Percentiles rank a stretch among this genome's conserved stretches.
Evolutionary conservation across 1,140 invertebrate genomes (phyloP).

Genomic region (Pseudomyrmex dendroicus): DNA sequence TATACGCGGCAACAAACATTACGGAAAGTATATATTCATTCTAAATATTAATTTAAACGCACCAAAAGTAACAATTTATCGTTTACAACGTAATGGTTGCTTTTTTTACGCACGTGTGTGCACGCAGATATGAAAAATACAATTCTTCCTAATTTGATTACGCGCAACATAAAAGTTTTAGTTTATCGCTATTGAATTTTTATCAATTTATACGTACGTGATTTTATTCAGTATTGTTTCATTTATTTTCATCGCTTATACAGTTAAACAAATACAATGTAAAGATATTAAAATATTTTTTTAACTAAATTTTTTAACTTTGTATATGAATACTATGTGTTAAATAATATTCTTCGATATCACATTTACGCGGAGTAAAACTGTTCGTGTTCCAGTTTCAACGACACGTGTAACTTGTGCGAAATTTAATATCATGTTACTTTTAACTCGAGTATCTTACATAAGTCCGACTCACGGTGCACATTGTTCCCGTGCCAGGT

Average conservation of each 20-base stretch:
- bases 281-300: not conserved
- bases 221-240: slow-evolving; percentile 15
- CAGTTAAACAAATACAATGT: too few species aligned
- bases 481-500: slow-evolving; percentile 54
- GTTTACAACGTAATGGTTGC: slow-evolving; percentile 17
- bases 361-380: not conserved
- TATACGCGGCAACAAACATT: slow-evolving; percentile 15
- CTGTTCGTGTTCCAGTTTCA: slow-evolving; percentile 6
- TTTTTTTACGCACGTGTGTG: not conserved
- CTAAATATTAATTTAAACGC: slow-evolving; percentile 52
- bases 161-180: too few species aligned
- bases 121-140: not conserved
- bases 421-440: slow-evolving; percentile 66
- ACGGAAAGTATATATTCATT: not conserved
- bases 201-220: too few species aligned
- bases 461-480: slow-evolving; percentile 48
- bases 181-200: slow-evolving; percentile 28
- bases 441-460: slow-evolving; percentile 57
- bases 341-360: not conserved
- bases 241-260: not conserved
- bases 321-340: not conserved
- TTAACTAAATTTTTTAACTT: not conserved
- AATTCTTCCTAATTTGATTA: not conserved
- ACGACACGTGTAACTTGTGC: slow-evolving; percentile 39
- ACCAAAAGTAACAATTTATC: slow-evolving; percentile 48